These are phyloP conservation scores for Raja brachyura DNA, from an alignment of 2,113 vertebrate genomes.

Conservation along the genomic window DNA sequence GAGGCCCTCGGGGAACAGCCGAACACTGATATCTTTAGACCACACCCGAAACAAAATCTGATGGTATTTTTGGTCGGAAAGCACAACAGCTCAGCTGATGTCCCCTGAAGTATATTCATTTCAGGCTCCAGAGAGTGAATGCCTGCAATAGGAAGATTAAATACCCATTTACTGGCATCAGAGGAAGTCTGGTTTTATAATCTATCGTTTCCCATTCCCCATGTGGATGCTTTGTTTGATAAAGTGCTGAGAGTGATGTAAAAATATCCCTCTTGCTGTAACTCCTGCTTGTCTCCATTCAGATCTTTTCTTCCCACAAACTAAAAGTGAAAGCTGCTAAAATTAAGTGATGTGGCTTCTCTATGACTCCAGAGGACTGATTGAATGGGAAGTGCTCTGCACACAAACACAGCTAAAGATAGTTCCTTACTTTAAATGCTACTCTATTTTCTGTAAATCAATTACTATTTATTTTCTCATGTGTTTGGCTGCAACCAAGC, in stretches of 20 bases:
- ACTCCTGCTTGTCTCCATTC: slow-evolving; percentile 66
- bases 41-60: slow-evolving; percentile 53
- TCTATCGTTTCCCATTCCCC: slow-evolving; percentile 67
- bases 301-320: slow-evolving; percentile 67
- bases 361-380: slow-evolving; percentile 95
- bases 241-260: slow-evolving; percentile 78
- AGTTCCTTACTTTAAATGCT: slow-evolving; percentile 53
- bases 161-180: slow-evolving; percentile 70
- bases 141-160: slow-evolving; percentile 68
- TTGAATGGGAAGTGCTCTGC: slow-evolving; percentile 80
- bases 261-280: slow-evolving; percentile 70
- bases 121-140: slow-evolving; percentile 59
- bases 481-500: neutral
- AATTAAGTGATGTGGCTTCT: slow-evolving; percentile 97
- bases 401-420: slow-evolving; percentile 86
- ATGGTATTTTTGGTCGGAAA: slow-evolving; percentile 56
- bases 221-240: slow-evolving; percentile 73
- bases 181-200: slow-evolving; percentile 67
- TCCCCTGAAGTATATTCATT: slow-evolving; percentile 58
- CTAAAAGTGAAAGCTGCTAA: slow-evolving; percentile 87
- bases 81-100: slow-evolving; percentile 54
- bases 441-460: neutral
- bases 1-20: slow-evolving; percentile 48
- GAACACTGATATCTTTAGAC: slow-evolving; percentile 47
- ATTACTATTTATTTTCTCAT: neutral